A percentile compares a stretch with the other conserved stretches of the same genome.
Conservation (phyloP, 53 echinoderm and acorn worm species). For the Holothuria scabra region DNA sequence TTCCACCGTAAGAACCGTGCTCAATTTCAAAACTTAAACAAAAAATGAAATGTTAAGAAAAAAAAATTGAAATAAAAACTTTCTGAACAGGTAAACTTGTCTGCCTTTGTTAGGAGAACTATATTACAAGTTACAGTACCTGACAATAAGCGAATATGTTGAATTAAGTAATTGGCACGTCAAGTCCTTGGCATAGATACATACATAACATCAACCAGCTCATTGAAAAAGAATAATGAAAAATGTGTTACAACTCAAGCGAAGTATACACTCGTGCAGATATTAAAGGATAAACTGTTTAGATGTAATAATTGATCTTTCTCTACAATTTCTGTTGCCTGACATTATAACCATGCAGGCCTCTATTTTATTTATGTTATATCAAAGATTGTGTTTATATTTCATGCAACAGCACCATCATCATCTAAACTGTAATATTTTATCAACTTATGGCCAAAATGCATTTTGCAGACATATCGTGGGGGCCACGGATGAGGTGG, state of each 20-base stretch:
- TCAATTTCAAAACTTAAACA: too few species aligned
- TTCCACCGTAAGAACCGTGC: too few species aligned
- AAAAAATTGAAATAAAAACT: too few species aligned
- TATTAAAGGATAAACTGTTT: slow-evolving; percentile 46
- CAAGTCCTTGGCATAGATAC: not conserved
- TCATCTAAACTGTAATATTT: slow-evolving; percentile 49
- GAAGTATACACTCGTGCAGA: slow-evolving; percentile 26
- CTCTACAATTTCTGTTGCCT: slow-evolving; percentile 1
- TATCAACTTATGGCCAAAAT: slow-evolving; percentile 44
- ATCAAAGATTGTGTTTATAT: slow-evolving; percentile 47
- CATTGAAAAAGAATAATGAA: slow-evolving; percentile 18
- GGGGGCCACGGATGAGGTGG: slow-evolving; percentile 7
- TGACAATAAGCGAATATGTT: slow-evolving; percentile 30
- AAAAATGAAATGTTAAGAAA: too few species aligned
- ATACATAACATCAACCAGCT: not conserved
- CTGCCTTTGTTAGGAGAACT: too few species aligned
- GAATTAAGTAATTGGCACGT: slow-evolving; percentile 41
- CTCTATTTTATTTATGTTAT: slow-evolving; percentile 40
- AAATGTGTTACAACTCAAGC: slow-evolving; percentile 30
- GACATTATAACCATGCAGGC: not conserved
- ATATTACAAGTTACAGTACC: not conserved
- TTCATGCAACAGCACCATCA: slow-evolving; percentile 43
- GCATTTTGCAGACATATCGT: slow-evolving; percentile 36
- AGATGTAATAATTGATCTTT: slow-evolving; percentile 37
- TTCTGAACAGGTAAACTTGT: too few species aligned